phyloP scores from a whole-genome alignment of 30 jellyfish, hydroid and myxozoan species.

The Pelagia noctiluca region DNA sequence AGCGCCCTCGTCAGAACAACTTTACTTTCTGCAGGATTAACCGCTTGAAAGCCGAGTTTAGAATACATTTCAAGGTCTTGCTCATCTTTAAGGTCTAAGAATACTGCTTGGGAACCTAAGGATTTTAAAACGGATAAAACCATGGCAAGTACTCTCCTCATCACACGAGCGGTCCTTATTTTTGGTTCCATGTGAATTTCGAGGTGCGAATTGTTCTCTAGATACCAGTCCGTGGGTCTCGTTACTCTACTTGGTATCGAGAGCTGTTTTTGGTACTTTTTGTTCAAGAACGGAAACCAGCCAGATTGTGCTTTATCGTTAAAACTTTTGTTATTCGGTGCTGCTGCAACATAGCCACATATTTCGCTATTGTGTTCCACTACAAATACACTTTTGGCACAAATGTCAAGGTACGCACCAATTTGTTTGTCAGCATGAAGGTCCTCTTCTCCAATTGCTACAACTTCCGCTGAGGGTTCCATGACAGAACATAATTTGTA shows the following conservation, averaged over 20 bases:
- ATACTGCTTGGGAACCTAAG: constrained; percentile 85
- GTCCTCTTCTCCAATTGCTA: constrained; percentile 40
- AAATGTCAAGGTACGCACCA: constrained; percentile 69
- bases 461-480: constrained; percentile 25
- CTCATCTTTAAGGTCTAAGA: constrained; percentile 58
- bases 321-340: constrained; percentile 78
- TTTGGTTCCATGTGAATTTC: constrained; percentile 57
- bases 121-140: constrained; percentile 83
- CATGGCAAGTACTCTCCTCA: constrained; percentile 72
- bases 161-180: constrained; percentile 68
- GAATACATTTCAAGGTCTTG: constrained; percentile 73
- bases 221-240: constrained; percentile 70
- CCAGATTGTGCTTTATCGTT: constrained; percentile 35
- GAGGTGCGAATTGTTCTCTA: constrained; percentile 80
- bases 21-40: constrained; percentile 25
- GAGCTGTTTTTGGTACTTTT: constrained; percentile 11
- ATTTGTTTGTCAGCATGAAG: constrained; percentile 52
- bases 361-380: constrained; percentile 85
- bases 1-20: constrained; percentile 37
- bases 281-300: constrained; percentile 60
- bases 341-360: constrained; percentile 95
- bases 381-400: constrained; percentile 78
- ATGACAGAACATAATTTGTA: constrained; percentile 51
- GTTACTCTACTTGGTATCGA: constrained; percentile 5
- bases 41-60: constrained; percentile 80